These are phyloP conservation scores for Aplodontia rufa DNA, from an alignment of 2,113 vertebrate species.

Conservation along the genomic window DNA sequence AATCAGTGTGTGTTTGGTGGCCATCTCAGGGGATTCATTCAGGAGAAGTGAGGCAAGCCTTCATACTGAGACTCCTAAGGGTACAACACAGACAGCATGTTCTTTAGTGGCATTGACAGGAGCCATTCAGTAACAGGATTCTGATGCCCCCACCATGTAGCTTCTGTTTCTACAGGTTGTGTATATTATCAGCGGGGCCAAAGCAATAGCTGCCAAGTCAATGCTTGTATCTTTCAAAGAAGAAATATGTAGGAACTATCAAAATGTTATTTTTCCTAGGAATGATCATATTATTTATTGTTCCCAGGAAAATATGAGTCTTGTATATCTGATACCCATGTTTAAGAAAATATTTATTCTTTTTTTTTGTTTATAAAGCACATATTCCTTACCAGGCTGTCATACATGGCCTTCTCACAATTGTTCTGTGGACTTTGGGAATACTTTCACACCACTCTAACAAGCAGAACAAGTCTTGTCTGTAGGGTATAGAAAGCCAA, in stretches of 20 bases:
- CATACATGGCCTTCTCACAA: not conserved
- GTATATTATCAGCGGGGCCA: not conserved
- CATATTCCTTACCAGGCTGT: not conserved
- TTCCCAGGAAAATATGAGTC: conserved; percentile 28
- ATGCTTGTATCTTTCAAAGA: not conserved
- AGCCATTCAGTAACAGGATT: not conserved
- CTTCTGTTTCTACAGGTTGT: not conserved
- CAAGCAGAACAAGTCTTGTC: not conserved
- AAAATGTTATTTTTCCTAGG: not conserved
- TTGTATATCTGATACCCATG: not conserved
- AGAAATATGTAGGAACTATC: not conserved
- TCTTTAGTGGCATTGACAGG: not conserved
- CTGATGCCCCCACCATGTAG: not conserved
- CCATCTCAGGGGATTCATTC: not conserved
- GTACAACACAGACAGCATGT: not conserved
- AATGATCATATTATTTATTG: not conserved
- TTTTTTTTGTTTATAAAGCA: not conserved
- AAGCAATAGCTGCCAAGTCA: not conserved
- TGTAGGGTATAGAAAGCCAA: not conserved
- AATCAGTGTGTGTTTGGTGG: not conserved
- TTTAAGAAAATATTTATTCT: not conserved
- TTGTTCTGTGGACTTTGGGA: not conserved
- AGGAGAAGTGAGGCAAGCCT: not conserved
- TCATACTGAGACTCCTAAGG: not conserved
- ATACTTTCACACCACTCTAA: not conserved